Evolutionary conservation across 2,113 vertebrate genomes (phyloP), one percentile per base, ranked within the genome.

Genomic region (Geococcyx californianus): DNA sequence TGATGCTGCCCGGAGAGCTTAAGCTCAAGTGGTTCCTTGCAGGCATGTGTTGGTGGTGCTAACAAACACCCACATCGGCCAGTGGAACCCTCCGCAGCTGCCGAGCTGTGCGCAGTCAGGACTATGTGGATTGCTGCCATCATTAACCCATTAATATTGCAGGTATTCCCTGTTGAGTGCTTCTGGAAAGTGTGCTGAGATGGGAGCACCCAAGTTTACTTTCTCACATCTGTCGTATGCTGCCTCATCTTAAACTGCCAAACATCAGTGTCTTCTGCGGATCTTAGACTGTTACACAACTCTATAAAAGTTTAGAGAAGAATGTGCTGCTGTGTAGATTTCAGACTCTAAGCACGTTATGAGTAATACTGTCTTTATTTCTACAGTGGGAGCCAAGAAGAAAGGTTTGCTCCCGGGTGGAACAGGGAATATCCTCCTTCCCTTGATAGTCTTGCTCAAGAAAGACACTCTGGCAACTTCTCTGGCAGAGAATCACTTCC

Each of bases 381-480:
- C 98, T 98, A 98, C 98, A 98, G 98, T 98, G 98, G 98, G 97
- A 98, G 98, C 97, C 97, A 98, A 98, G 98, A 98, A 98, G 98
- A 98, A 97, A 98, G 98, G 97, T 98, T 98, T 98, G 97, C 98
- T 98, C 98, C 98, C 96, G 98, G 98, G 97, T 98, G 98, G 97
- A 98, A 97, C 98, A 98, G 97, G 98, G 98, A 98, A 97, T 98
- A 98, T 95, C 98, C 98, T 98, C 98, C 98, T 98, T 98, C 98
- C 98, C 97, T 98, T 98, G 98, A 98, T 98, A 98, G 98, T 97
- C 98, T 98, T 98, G 98, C 96, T 98, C 98, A 98, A 98, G 98
- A 98, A 98, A 98, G 98, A 98, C 98, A 98, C 98, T 98, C 98
- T 98, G 98, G 98, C 98, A 98, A 98, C 98, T 98, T 98, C 98